Conservation (phyloP, 1,140 invertebrate species). For the Neodiprion fabricii region DNA sequence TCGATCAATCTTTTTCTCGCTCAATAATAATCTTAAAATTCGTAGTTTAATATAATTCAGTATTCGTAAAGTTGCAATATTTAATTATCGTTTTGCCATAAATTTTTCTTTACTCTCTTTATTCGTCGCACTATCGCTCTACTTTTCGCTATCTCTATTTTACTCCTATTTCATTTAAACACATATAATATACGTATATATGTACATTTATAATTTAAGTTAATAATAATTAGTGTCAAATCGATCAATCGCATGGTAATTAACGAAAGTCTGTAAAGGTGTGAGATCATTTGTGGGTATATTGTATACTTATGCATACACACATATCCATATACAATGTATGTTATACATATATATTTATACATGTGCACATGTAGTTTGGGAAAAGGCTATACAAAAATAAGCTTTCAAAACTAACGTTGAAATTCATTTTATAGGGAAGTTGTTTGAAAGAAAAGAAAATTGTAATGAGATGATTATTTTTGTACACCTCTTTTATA, state of each 20-base stretch:
- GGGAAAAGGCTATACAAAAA: too few relatives aligned
- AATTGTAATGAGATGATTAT: too few relatives aligned
- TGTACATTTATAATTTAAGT: slow-evolving; percentile 29
- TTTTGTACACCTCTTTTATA: background rate
- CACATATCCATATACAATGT: too few relatives aligned
- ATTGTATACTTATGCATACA: too few relatives aligned
- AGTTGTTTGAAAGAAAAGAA: too few relatives aligned
- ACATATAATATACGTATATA: slow-evolving; percentile 28
- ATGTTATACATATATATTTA: too few relatives aligned
- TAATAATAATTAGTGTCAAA: slow-evolving; percentile 3
- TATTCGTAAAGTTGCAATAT: too few relatives aligned
- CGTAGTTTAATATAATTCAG: background rate
- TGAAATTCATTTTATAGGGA: too few relatives aligned
- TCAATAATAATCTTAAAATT: background rate
- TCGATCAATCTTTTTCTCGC: background rate
- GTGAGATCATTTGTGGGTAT: background rate
- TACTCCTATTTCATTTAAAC: slow-evolving; percentile 21
- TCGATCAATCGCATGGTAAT: background rate
- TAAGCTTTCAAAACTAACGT: too few relatives aligned
- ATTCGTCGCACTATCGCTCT: background rate
- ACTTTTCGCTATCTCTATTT: background rate
- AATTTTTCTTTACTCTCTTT: too few relatives aligned
- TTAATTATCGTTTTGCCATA: too few relatives aligned
- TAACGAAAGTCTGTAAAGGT: background rate
- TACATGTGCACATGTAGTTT: too few relatives aligned